These are phyloP conservation scores for Melitaea athalia DNA, from an alignment of 2,888 invertebrate genomes.

Conservation along the genomic window DNA sequence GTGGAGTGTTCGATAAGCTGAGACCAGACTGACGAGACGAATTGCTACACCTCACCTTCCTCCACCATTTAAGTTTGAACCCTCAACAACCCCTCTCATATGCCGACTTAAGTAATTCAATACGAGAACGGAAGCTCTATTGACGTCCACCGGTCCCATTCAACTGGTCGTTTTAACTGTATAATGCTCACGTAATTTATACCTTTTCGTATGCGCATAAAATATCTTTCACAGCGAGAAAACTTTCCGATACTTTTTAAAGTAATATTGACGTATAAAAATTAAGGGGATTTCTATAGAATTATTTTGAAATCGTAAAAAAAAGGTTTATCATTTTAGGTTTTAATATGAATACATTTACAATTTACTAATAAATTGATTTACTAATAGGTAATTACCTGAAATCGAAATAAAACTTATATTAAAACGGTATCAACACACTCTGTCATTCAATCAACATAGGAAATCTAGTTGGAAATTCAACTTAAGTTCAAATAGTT, in stretches of 20 bases:
- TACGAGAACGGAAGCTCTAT: constrained; percentile 34
- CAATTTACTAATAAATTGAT: too few species aligned
- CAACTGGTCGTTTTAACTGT: constrained; percentile 34
- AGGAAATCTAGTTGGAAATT: constrained; percentile 7
- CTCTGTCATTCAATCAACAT: background rate
- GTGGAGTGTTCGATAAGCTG: constrained; percentile 72
- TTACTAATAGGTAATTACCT: too few species aligned
- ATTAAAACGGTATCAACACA: background rate
- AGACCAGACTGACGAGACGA: constrained; percentile 63
- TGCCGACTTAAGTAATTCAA: constrained; percentile 39
- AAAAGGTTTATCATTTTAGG: background rate
- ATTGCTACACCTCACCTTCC: constrained; percentile 50
- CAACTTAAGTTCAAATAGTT: constrained; percentile 12
- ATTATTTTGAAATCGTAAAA: background rate
- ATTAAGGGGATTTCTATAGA: background rate
- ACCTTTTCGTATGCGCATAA: constrained; percentile 31
- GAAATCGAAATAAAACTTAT: background rate
- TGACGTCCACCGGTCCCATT: constrained; percentile 33
- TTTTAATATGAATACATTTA: too few species aligned
- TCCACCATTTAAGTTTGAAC: constrained; percentile 52
- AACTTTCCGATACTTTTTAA: constrained; percentile 22
- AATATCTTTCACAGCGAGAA: constrained; percentile 22
- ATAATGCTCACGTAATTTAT: constrained; percentile 34
- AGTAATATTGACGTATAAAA: constrained; percentile 14
- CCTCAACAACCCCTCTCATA: constrained; percentile 30